Conservation (phyloP, 2,113 vertebrate genomes). For the chimpanzee (Pan troglodytes) region NHGRI_mPanTro3-v2.1_pri NC_072410.2:63533501-63534000, state of each 20-base stretch:
- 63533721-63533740: neutral
- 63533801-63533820: neutral
- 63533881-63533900: conserved; percentile 42
- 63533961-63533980: neutral
- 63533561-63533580: neutral
- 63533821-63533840: neutral
- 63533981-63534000: conserved; percentile 44
- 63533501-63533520: neutral
- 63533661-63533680: neutral
- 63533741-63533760: neutral
- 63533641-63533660: neutral
- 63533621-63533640: neutral
- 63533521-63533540: neutral
- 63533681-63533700: neutral
- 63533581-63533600: neutral
- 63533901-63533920: conserved; percentile 37
- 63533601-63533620: neutral
- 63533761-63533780: conserved; percentile 28
- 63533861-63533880: conserved; percentile 39
- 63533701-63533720: neutral
- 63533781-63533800: neutral
- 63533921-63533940: conserved; percentile 34
- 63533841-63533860: neutral
- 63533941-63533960: conserved; percentile 3
- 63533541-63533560: neutral